These are phyloP conservation scores for Chromoteleia sp. DNA, from an alignment of 2,888 invertebrate genomes.

Conservation along the genomic window DNA sequence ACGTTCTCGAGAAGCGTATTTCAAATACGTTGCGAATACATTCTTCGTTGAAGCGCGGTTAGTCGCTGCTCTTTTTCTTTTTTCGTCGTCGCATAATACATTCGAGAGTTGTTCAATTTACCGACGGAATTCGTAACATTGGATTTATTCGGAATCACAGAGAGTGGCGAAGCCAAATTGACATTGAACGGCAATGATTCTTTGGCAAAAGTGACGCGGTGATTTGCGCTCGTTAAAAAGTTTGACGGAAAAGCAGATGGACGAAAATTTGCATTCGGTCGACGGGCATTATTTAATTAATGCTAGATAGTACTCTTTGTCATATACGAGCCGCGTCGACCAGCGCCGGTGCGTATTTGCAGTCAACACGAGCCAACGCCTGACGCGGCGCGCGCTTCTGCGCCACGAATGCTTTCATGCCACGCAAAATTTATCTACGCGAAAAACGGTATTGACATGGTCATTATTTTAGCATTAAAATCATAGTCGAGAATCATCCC, in stretches of 20 bases:
- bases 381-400: no score
- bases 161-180: conserved; percentile 51
- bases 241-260: conserved; percentile 50
- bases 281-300: conserved; percentile 59
- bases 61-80: not conserved
- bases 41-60: no score
- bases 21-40: no score
- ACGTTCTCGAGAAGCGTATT: no score
- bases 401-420: conserved; percentile 18
- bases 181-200: conserved; percentile 59
- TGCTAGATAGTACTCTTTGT: conserved; percentile 47
- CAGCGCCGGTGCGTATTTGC: conserved; percentile 29
- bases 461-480: conserved; percentile 29
- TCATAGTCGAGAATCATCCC: not conserved
- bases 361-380: conserved; percentile 24
- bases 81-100: not conserved
- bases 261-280: conserved; percentile 46
- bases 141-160: conserved; percentile 32
- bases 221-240: conserved; percentile 50
- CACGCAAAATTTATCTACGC: conserved; percentile 33
- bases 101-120: conserved; percentile 36
- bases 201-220: conserved; percentile 47
- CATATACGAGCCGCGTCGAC: conserved; percentile 31
- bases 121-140: conserved; percentile 25
- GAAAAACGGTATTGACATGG: conserved; percentile 14